Evolutionary conservation across 2,797 vertebrate genomes (phyloP), one percentile per base, ranked within the genome.

Genomic region (Enteromius argenteus): DNA sequence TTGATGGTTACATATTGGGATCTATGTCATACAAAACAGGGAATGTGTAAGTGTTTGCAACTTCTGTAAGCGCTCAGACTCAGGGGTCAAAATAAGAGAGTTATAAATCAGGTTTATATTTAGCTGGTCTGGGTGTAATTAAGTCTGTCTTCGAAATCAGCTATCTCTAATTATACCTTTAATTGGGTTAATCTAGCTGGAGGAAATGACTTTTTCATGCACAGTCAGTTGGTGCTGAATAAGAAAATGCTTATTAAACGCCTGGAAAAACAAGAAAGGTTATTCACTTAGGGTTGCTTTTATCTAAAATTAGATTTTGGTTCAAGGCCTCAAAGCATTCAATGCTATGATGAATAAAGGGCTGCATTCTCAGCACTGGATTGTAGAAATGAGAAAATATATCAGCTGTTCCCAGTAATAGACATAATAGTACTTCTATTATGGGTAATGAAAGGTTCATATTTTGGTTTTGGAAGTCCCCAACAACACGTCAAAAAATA

Each of bases 271-370:
- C 14, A 39, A 68, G 73, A 76, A 60, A 80, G 49, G 32, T 80
- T 56, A 80, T 68, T 80, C 64, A 80, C 64, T 80, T 80, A 39
- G 32, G 62, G 74, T 68, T 80, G 46, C 78, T 80, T 68, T 80
- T 46, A 68, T 68, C 78, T 80, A 80, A 68, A 80, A 80, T 80
- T 80, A 8, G 64, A 80, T 80, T 80, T 68, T 19, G 46, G 78
- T 53, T 35, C 13, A 69, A 68, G 66, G 46, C 49, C 64, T 69
- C 14, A 80, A 80, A 69, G n/a, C 46, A 68, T 69, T 15, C 64
- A 51, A 19, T 69, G 78, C 66, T n/a, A 44, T n/a, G 60, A 35
- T 79, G 32, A 80, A 66, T 67, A 35, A 68, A 13, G 14, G 6
- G 21, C 6, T 56, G 21, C 11, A 13, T 23, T 75, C 11, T 75